Percentiles rank a stretch among this genome's conserved stretches.
These are phyloP conservation scores for Acleris laterana DNA, from an alignment of 2,888 invertebrate genomes.

Conservation along the genomic window DNA sequence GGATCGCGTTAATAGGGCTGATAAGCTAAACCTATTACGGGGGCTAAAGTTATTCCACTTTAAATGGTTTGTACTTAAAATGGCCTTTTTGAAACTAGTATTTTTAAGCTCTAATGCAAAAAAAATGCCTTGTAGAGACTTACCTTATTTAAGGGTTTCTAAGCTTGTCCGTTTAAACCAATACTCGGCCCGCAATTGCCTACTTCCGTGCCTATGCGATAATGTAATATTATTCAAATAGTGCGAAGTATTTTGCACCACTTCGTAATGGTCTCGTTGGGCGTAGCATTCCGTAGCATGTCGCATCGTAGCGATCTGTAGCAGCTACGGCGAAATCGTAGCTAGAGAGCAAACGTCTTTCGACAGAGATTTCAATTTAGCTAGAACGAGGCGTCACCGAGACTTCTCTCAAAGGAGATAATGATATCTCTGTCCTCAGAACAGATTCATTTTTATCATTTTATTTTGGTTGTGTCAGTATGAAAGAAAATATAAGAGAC, in stretches of 20 bases:
- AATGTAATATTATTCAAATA: constrained; percentile 14
- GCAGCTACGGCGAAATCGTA: constrained; percentile 20
- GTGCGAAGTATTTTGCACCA: constrained; percentile 11
- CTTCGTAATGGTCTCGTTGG: neutral
- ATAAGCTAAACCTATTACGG: constrained; percentile 16
- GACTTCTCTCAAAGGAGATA: no score
- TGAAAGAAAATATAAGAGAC: no score
- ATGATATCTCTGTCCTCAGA: no score
- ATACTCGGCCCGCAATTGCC: no score
- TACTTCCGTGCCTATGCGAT: no score
- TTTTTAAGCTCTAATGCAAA: no score
- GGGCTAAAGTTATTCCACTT: constrained; percentile 15
- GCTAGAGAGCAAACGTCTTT: neutral
- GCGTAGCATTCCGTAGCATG: constrained; percentile 25
- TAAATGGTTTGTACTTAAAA: neutral
- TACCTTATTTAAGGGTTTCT: no score
- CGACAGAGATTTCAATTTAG: constrained; percentile 2
- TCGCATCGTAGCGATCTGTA: constrained; percentile 20
- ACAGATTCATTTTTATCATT: no score
- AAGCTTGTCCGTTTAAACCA: no score
- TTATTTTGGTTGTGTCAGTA: no score
- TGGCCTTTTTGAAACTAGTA: neutral
- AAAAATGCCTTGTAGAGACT: no score
- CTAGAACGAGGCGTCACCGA: neutral
- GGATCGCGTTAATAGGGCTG: constrained; percentile 20